Percentiles rank a stretch among this genome's conserved stretches.
Evolutionary conservation across 1,140 invertebrate genomes (phyloP).

Genomic region (Asobara japonica): DNA sequence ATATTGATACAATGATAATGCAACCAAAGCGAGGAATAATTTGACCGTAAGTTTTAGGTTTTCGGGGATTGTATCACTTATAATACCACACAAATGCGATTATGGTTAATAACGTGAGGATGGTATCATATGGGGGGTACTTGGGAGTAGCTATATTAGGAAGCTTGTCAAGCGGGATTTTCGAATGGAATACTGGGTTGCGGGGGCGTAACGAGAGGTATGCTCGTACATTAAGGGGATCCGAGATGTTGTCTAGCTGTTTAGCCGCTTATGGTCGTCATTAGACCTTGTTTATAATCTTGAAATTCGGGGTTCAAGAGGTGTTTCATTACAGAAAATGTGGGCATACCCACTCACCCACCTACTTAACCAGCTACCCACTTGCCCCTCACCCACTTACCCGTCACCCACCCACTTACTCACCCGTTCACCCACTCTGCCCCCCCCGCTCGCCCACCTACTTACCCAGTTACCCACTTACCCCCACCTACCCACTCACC

Average conservation of each 20-base stretch:
- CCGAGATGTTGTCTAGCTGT: not conserved
- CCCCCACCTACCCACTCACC: too few relatives aligned
- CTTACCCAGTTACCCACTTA: too few relatives aligned
- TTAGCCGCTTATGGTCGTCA: too few relatives aligned
- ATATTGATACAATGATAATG: not conserved
- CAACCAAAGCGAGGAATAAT: not conserved
- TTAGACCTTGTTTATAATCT: too few relatives aligned
- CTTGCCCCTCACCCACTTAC: too few relatives aligned
- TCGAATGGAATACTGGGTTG: not conserved
- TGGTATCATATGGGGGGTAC: not conserved
- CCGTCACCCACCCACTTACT: too few relatives aligned
- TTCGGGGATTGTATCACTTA: not conserved
- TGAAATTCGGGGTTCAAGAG: too few relatives aligned
- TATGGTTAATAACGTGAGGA: not conserved
- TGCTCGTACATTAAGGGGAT: not conserved
- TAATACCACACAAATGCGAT: constrained; percentile 4
- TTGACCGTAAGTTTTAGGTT: not conserved
- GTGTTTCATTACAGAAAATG: too few relatives aligned
- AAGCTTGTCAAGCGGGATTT: not conserved
- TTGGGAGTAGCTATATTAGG: not conserved
- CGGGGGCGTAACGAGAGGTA: not conserved
- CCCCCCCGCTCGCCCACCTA: too few relatives aligned
- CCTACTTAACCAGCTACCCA: too few relatives aligned
- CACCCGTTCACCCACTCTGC: too few relatives aligned
- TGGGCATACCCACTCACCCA: too few relatives aligned